phyloP scores from a whole-genome alignment of 2,888 invertebrate species.

The Andrena bucephala region DNA sequence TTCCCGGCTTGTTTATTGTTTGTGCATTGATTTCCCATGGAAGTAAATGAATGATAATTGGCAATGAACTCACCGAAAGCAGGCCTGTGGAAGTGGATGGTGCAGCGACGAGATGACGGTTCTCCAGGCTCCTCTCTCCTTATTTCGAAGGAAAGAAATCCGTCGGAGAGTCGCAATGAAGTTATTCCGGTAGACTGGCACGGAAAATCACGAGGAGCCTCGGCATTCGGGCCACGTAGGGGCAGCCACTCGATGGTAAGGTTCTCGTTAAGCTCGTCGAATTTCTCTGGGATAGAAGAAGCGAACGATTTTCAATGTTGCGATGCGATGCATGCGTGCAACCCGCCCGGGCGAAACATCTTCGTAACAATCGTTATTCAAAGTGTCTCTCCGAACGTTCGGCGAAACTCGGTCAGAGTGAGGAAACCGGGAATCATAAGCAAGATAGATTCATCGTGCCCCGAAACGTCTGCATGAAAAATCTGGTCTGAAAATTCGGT shows the following conservation, averaged over 20 bases:
- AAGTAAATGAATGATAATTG: neutral
- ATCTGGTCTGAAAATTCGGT: neutral
- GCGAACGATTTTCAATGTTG: constrained; percentile 59
- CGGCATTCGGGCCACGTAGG: constrained; percentile 59
- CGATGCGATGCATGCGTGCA: constrained; percentile 43
- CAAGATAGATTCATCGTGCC: too few species aligned
- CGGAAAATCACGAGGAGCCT: constrained; percentile 53
- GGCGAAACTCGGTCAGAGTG: constrained; percentile 15
- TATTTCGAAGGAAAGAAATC: constrained; percentile 26
- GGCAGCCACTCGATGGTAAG: constrained; percentile 54
- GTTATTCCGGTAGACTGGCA: constrained; percentile 55
- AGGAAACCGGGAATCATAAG: neutral
- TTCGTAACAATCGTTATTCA: constrained; percentile 40
- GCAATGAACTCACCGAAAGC: neutral
- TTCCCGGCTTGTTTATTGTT: neutral
- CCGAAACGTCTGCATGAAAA: neutral
- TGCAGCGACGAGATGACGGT: neutral
- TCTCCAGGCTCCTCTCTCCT: neutral
- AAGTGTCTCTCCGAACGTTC: constrained; percentile 32
- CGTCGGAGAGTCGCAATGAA: constrained; percentile 46
- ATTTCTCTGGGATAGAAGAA: constrained; percentile 35
- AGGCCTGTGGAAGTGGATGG: neutral
- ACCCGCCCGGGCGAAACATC: constrained; percentile 33
- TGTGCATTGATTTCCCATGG: neutral
- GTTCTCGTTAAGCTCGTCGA: constrained; percentile 62